Evolutionary conservation across 2,888 invertebrate genomes (phyloP), one percentile per base, ranked within the genome.

Genomic region (Reticulitermes lucifugus): DNA sequence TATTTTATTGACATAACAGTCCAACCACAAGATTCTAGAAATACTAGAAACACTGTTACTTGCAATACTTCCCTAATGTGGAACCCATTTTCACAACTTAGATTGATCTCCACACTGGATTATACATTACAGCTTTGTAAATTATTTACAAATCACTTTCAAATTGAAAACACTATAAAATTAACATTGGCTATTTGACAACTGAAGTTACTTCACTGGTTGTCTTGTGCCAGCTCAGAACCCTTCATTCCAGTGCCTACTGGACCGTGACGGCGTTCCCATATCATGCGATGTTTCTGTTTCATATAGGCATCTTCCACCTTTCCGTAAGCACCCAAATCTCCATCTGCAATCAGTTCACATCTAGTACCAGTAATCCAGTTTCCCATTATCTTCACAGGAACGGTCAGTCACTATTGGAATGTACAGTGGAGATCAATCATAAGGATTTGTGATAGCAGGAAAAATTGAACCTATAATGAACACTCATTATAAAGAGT

Each of bases 281-380:
- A 99, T 88, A 99, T 93, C 94, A 99, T 93, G 88, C 99, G 96
- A 92, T 99, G 99, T 90, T 99, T 99, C 91, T 99, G 99, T 91
- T 99, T 99, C 98, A 99, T 98, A 90, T 95, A 98, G 0, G 96
- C 96, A 86, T 93, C 93, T 88, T 93, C 93, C 12, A 96, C 97
- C 90, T 94, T 94, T 41, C 93, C 94, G 88, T 94, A 94, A 0
- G 92, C 94, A 75, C 98, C 98, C 86, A 99, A 92, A 91, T 99
- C 99, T 88, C 99, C 99, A 93, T 99, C 98, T 98, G 55, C 14
- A 55, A 55, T 55, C 55, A 55, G 4, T 14, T 5, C 18, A 55
- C 18, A 14, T 55, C 18, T 18, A 55, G 18, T 55, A 55, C 14
- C 51, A 51, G 14, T 12, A 14, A 51, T 51, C 18, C 4, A 46